Conservation (phyloP, 92 coral and sea anemone species). For the Palythoa grandis region DNA sequence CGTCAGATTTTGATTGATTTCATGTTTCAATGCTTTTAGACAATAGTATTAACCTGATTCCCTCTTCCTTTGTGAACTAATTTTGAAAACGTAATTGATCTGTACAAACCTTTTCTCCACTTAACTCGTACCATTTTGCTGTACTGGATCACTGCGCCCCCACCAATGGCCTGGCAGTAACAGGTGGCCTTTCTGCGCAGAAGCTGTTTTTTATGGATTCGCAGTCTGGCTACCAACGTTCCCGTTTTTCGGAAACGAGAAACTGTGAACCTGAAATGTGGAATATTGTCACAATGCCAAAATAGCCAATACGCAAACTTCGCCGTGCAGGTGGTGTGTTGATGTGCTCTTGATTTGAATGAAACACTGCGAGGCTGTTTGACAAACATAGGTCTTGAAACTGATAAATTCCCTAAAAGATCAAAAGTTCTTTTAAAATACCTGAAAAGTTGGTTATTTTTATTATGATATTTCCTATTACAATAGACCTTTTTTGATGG, state of each 20-base stretch:
- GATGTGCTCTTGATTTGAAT: neutral
- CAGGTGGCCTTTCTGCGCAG: slow-evolving; percentile 16
- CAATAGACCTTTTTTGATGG: no score
- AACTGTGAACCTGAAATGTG: slow-evolving; percentile 9
- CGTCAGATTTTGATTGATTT: no score
- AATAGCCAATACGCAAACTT: slow-evolving; percentile 18
- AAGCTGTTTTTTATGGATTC: slow-evolving; percentile 26
- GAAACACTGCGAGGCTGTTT: slow-evolving; percentile 3
- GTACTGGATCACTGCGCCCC: slow-evolving; percentile 18
- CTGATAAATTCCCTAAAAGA: neutral
- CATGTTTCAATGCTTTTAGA: no score
- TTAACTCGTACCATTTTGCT: slow-evolving; percentile 24
- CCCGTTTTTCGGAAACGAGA: neutral
- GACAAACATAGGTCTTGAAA: slow-evolving; percentile 8
- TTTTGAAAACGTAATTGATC: neutral
- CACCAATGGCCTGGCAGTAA: slow-evolving; percentile 30
- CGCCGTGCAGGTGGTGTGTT: neutral
- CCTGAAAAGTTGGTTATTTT: neutral
- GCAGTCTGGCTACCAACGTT: slow-evolving; percentile 22
- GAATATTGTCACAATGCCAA: slow-evolving; percentile 5
- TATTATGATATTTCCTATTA: no score
- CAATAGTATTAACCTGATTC: no score
- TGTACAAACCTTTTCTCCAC: slow-evolving; percentile 6
- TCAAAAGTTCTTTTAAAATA: neutral
- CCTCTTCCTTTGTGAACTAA: no score